A percentile compares a stretch with the other conserved stretches of the same genome.
These are phyloP conservation scores for Oxyura jamaicensis DNA, from an alignment of 2,113 vertebrate species.

Conservation along the genomic window DNA sequence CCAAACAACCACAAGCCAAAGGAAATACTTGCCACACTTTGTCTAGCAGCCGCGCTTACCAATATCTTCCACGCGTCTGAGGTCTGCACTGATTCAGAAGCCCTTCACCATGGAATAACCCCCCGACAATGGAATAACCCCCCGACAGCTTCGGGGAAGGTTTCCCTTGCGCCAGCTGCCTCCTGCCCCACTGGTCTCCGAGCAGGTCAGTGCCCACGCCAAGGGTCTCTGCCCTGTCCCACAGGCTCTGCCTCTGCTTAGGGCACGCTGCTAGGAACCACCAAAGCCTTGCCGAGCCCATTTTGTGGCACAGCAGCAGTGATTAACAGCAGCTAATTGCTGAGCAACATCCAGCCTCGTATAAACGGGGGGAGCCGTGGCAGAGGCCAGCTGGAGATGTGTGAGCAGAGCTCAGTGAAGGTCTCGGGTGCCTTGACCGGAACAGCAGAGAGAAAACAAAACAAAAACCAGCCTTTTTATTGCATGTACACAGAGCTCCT, in stretches of 20 bases:
- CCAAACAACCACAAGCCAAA: not conserved
- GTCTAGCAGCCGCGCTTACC: not conserved
- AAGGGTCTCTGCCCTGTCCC: not conserved
- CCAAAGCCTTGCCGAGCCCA: not conserved
- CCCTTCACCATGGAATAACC: not conserved
- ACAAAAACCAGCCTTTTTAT: not conserved
- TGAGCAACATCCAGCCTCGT: not conserved
- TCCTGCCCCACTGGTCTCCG: not conserved
- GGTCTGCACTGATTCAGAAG: not conserved
- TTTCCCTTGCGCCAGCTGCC: not conserved
- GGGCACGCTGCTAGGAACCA: not conserved
- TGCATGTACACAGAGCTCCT: not conserved
- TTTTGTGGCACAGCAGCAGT: not conserved
- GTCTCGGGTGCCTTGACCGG: not conserved
- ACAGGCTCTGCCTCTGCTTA: not conserved
- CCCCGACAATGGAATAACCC: no score
- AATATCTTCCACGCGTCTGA: not conserved
- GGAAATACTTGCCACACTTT: not conserved
- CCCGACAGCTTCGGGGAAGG: fast-evolving
- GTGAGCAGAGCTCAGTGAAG: not conserved
- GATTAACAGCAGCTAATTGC: not conserved
- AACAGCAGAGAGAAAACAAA: not conserved
- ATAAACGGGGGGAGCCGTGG: not conserved
- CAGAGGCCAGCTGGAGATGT: not conserved
- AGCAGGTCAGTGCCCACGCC: not conserved